Conservation (phyloP, 2,888 invertebrate genomes). For the Deilephila elpenor region DNA sequence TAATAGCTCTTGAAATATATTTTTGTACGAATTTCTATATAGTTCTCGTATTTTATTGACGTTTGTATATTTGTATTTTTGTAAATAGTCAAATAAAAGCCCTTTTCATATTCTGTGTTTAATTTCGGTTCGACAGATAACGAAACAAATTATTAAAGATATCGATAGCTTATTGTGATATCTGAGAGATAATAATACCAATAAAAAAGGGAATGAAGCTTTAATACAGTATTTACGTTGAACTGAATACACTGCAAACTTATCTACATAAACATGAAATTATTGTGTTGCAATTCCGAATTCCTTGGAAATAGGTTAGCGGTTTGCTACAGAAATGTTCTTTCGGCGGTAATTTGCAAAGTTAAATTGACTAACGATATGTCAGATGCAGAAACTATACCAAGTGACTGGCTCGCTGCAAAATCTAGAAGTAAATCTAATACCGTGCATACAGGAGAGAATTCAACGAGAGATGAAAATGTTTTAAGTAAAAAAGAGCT, state of each 20-base stretch:
- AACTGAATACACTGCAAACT: background rate
- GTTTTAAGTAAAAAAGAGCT: background rate
- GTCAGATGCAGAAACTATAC: slow-evolving; percentile 50
- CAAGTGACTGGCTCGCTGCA: slow-evolving; percentile 45
- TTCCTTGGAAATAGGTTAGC: background rate
- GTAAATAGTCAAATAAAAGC: slow-evolving; percentile 43
- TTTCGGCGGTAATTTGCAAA: slow-evolving; percentile 33
- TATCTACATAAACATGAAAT: slow-evolving; percentile 24
- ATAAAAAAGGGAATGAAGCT: slow-evolving; percentile 3
- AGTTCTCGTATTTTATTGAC: background rate
- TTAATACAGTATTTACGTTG: background rate
- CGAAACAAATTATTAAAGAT: slow-evolving; percentile 1
- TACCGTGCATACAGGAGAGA: slow-evolving; percentile 41
- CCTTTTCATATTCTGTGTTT: background rate
- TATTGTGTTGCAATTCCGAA: slow-evolving; percentile 18
- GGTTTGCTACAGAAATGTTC: slow-evolving; percentile 11
- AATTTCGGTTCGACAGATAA: slow-evolving; percentile 14
- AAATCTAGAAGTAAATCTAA: slow-evolving; percentile 40
- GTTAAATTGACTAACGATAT: slow-evolving; percentile 35
- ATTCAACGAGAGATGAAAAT: background rate
- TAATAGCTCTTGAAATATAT: background rate
- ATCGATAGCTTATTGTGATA: slow-evolving; percentile 7
- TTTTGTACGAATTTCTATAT: background rate
- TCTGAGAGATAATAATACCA: slow-evolving; percentile 27
- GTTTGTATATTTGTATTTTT: slow-evolving; percentile 32